These are phyloP conservation scores for Tretioscincus oriximinensis DNA, from an alignment of 2,113 vertebrate species.

Conservation along the genomic window DNA sequence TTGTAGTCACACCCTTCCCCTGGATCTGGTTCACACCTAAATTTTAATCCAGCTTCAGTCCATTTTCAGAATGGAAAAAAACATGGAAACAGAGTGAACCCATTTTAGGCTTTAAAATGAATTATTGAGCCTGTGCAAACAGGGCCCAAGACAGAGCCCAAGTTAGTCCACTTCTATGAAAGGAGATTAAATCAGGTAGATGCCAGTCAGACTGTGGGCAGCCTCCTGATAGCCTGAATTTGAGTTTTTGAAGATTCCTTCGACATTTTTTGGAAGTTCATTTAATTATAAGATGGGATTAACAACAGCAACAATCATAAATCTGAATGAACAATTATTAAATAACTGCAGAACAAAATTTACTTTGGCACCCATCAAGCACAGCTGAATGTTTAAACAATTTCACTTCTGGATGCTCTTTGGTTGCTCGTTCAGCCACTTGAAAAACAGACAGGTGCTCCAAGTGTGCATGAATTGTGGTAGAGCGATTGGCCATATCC, in stretches of 20 bases:
- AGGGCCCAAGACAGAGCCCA: too few relatives aligned
- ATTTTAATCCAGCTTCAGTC: too few relatives aligned
- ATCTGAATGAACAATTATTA: background rate
- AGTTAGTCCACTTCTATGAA: too few relatives aligned
- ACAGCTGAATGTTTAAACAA: background rate
- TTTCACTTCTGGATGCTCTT: background rate
- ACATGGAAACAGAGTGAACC: too few relatives aligned
- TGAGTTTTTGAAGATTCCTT: background rate
- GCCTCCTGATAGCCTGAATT: too few relatives aligned
- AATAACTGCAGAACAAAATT: background rate
- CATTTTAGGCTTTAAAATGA: too few relatives aligned
- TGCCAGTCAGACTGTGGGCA: too few relatives aligned
- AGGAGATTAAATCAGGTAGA: too few relatives aligned
- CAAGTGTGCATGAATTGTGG: background rate
- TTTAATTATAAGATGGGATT: background rate
- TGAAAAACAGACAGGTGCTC: background rate
- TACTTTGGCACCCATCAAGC: background rate
- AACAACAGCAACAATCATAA: background rate
- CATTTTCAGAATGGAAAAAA: too few relatives aligned
- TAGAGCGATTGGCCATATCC: background rate
- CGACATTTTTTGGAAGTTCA: background rate
- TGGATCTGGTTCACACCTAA: too few relatives aligned
- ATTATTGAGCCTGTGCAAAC: too few relatives aligned
- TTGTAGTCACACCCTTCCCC: background rate
- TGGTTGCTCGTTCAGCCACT: background rate